Base-by-base conservation (phyloP, 2,888 invertebrate species). In the Catocala nupta region DNA sequence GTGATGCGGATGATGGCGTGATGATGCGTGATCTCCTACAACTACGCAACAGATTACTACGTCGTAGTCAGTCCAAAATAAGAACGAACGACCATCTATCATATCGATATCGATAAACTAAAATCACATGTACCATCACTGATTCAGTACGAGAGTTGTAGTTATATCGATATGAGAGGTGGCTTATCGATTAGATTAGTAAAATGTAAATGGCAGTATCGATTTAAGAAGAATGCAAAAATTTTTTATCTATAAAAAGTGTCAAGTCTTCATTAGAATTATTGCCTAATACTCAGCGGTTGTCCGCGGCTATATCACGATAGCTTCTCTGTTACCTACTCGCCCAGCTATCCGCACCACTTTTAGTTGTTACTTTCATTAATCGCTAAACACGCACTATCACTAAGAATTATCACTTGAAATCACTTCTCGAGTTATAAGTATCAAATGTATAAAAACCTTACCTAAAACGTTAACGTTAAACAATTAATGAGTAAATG, bases 381-480 rank as follows among this genome's bases (percentile, higher is more conserved):
- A 83, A 73, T 55, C 81, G 84, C 86, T 89, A 91, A 85, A 90
- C 90, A 91, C 91, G 82, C 89, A 85, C 87, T 93, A 91, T 81
- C 74, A 81, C 87, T 91, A 89, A 84, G 83, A 84, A 82, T 87
- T 93, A 93, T 94, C 93, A 93, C 93, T 90, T 94, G 86, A 88
- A 90, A 93, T 93, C 93, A 93, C 92, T 88, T 92, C 90, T 91
- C 90, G 91, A 91, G 89, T 93, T 88, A 87, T 91, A 92, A 90
- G 92, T 94, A 93, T 93, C 93, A 93, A 94, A 93, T 92, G 93
- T 94, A 93, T 93, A 91, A 93, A 83, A 92, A 91, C 85, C 89
- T 93, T 90, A 90, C 80, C 88, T 90, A 89, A 82, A 86, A 83
- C 74, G 68, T 90, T 90, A 90, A 90, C 85, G 73, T 89, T 89